phyloP scores from a whole-genome alignment of 1,140 invertebrate genomes.

The Bursaphelenchus mucronatus region DNA sequence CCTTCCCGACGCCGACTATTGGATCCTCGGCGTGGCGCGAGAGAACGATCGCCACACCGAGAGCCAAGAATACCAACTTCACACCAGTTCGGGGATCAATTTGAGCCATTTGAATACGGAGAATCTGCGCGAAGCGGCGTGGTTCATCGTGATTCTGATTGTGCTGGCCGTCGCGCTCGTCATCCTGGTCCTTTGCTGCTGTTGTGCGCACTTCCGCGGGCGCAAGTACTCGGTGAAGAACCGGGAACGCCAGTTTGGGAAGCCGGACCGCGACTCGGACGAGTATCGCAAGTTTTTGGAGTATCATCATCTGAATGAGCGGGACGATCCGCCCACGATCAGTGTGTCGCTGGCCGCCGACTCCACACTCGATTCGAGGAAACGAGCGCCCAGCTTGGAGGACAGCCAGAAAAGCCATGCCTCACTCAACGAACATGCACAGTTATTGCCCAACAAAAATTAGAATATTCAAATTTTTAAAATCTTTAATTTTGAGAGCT shows the following conservation, averaged over 20 bases:
- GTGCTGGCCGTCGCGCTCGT: conserved; percentile 44
- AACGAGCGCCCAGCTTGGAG: too few species aligned
- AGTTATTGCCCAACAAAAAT: too few species aligned
- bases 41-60: conserved; percentile 39
- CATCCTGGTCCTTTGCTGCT: conserved; percentile 46
- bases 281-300: conserved; percentile 32
- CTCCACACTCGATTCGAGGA: conserved; percentile 1
- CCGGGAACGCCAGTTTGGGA: conserved; percentile 45
- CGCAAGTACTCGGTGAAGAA: conserved; percentile 44
- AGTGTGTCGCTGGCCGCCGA: conserved; percentile 14
- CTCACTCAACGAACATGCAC: too few species aligned
- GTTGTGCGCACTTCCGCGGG: conserved; percentile 14
- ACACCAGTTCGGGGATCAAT: conserved; percentile 29
- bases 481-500: too few species aligned
- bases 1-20: conserved; percentile 45
- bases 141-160: conserved; percentile 53
- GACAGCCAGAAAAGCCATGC: too few species aligned
- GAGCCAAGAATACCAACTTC: conserved; percentile 32
- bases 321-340: conserved; percentile 21
- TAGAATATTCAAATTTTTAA: too few species aligned
- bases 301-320: conserved; percentile 26
- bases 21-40: conserved; percentile 49
- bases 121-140: conserved; percentile 51
- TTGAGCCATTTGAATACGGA: conserved; percentile 49
- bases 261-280: conserved; percentile 13